These are phyloP conservation scores for Smutsia gigantea DNA, from an alignment of 2,797 vertebrate species.

Conservation along the genomic window DNA sequence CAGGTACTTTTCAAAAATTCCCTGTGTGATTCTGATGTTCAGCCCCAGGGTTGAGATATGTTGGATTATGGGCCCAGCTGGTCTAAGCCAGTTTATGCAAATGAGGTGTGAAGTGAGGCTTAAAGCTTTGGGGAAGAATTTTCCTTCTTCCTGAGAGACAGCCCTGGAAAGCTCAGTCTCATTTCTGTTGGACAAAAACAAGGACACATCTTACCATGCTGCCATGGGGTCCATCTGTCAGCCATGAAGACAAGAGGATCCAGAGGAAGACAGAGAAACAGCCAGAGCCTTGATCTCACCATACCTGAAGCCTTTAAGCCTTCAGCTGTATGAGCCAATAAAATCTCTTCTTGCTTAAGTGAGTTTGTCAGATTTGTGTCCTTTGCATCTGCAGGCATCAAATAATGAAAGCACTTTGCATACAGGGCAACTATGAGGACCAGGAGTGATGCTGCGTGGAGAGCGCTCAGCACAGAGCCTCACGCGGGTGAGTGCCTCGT, in stretches of 20 bases:
- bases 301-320: background rate
- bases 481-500: fast-evolving
- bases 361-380: background rate
- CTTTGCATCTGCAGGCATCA: fast-evolving
- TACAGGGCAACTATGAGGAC: fast-evolving
- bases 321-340: background rate
- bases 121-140: background rate
- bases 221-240: too few species aligned
- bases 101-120: background rate
- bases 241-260: background rate
- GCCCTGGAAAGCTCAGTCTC: background rate
- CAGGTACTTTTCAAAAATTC: background rate
- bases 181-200: background rate
- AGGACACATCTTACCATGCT: background rate
- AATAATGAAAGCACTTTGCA: background rate
- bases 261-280: background rate
- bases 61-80: background rate
- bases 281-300: background rate
- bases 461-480: background rate
- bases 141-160: background rate
- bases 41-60: background rate
- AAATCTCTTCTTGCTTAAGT: background rate
- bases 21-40: background rate
- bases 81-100: background rate
- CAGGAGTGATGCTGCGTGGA: fast-evolving